phyloP scores from a whole-genome alignment of 1,140 invertebrate species.

The Panulirus ornatus region DNA sequence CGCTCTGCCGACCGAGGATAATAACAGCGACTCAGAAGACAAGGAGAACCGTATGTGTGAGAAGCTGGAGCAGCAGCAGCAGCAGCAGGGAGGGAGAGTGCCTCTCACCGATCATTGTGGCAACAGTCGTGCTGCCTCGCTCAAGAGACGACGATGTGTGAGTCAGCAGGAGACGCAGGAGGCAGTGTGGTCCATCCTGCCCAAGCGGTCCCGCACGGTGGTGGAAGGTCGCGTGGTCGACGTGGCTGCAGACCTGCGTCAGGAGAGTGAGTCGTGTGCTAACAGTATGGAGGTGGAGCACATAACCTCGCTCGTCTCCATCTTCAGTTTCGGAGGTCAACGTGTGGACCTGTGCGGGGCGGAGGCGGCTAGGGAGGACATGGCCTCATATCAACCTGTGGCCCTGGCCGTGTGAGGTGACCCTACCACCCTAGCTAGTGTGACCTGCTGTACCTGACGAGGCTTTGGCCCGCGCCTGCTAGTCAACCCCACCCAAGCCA shows the following conservation, averaged over 20 bases:
- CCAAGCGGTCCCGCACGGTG: constrained; percentile 77
- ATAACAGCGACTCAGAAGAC: constrained; percentile 3
- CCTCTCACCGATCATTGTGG: constrained; percentile 43
- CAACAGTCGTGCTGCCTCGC: constrained; percentile 73
- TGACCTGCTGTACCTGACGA: constrained; percentile 45
- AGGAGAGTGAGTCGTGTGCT: constrained; percentile 75
- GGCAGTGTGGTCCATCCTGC: constrained; percentile 80
- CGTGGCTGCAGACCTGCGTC: constrained; percentile 1
- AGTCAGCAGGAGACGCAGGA: constrained; percentile 81
- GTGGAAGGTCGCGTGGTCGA: constrained; percentile 40
- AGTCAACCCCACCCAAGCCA: constrained; percentile 37
- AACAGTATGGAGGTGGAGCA: constrained; percentile 81
- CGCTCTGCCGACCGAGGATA: constrained; percentile 7
- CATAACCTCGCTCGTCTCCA: constrained; percentile 81
- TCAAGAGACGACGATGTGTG: constrained; percentile 79
- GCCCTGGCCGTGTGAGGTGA: constrained; percentile 54
- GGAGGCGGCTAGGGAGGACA: constrained; percentile 53
- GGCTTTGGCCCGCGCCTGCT: constrained; percentile 46
- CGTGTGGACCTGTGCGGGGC: constrained; percentile 55
- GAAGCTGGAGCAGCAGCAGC: constrained; percentile 17
- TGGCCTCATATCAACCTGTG: constrained; percentile 52
- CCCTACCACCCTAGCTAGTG: background rate
- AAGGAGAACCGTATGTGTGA: constrained; percentile 28
- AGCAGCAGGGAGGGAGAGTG: constrained; percentile 22
- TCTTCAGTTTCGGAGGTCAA: constrained; percentile 81